phyloP scores from a whole-genome alignment of 2,888 invertebrate genomes.

The Trisateles emortualis region DNA sequence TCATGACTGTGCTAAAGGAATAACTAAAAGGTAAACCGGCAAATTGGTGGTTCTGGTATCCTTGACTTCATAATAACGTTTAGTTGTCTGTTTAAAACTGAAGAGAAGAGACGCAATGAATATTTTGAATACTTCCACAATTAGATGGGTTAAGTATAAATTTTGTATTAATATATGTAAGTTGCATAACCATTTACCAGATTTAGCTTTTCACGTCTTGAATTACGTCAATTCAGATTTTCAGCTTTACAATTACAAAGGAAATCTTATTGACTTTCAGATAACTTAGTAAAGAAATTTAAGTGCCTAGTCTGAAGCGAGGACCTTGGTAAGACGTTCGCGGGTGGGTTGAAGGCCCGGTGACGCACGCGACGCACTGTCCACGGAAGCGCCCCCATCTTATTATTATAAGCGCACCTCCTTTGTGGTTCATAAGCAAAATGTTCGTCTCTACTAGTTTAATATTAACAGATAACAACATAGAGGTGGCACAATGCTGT shows the following conservation, averaged over 20 bases:
- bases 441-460: not conserved
- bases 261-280: constrained; percentile 22
- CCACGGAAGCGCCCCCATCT: constrained; percentile 54
- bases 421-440: not conserved
- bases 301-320: constrained; percentile 36
- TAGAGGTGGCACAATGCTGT: too few species aligned
- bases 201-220: not conserved
- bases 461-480: not conserved
- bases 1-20: constrained; percentile 19
- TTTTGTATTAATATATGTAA: too few species aligned
- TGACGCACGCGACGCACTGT: constrained; percentile 61
- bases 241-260: constrained; percentile 9
- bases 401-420: constrained; percentile 29
- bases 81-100: not conserved
- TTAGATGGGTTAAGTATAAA: too few species aligned
- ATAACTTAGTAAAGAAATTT: constrained; percentile 26
- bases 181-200: too few species aligned
- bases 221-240: not conserved
- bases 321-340: constrained; percentile 56
- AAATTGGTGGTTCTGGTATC: not conserved
- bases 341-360: constrained; percentile 64
- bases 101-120: too few species aligned
- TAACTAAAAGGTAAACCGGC: constrained; percentile 7
- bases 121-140: too few species aligned
- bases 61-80: not conserved